Evolutionary conservation across 1,140 invertebrate genomes (phyloP).

Genomic region (Brachionus rotundiformis): DNA sequence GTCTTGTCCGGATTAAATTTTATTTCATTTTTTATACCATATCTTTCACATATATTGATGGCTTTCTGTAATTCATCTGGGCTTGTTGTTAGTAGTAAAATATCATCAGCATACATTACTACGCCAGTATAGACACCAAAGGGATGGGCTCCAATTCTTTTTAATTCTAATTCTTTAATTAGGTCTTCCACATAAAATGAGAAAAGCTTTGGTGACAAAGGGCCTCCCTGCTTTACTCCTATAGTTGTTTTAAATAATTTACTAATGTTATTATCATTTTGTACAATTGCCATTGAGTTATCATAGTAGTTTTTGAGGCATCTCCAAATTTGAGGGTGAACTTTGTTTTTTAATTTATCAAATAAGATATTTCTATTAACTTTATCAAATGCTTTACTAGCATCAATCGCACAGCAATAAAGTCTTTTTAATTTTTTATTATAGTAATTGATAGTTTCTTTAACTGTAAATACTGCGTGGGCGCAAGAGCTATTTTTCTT

Average conservation of each 20-base stretch:
- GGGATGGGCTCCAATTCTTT: not conserved
- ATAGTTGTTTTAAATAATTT: not conserved
- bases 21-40: not conserved
- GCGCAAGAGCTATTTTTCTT: not conserved
- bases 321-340: not conserved
- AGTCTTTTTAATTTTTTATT: too few relatives aligned
- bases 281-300: not conserved
- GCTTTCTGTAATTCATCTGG: not conserved
- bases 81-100: not conserved
- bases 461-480: not conserved
- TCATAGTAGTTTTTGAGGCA: not conserved
- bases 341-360: not conserved
- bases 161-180: not conserved
- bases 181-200: not conserved
- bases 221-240: not conserved
- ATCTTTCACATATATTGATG: slow-evolving; percentile 1
- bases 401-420: too few relatives aligned
- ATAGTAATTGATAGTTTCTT: not conserved
- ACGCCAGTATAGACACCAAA: not conserved
- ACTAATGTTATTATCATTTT: too few relatives aligned
- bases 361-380: not conserved
- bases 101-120: slow-evolving; percentile 22
- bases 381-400: not conserved
- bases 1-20: slow-evolving; percentile 28
- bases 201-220: not conserved